A percentile compares a stretch with the other conserved stretches of the same genome.
These are phyloP conservation scores for Dasyornis broadbenti DNA, from an alignment of 2,113 vertebrate species.

Conservation along the genomic window DNA sequence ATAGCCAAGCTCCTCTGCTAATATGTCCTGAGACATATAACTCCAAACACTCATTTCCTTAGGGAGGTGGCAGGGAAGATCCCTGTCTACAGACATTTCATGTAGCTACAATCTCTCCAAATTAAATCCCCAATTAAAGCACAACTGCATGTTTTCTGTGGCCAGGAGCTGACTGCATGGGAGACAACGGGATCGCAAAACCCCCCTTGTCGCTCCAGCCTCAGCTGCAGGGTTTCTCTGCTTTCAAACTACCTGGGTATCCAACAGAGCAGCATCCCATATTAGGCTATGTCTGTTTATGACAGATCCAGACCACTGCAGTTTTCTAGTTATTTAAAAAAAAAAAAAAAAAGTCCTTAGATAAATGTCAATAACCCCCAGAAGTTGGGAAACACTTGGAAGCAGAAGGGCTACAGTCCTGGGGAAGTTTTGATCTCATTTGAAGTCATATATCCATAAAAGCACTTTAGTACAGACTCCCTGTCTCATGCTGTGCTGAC, in stretches of 20 bases:
- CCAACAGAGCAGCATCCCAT: not conserved
- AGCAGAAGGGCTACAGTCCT: not conserved
- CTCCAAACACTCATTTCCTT: not conserved
- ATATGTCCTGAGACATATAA: not conserved
- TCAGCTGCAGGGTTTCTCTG: not conserved
- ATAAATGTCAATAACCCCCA: not conserved
- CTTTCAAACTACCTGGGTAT: not conserved
- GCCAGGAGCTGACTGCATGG: not conserved
- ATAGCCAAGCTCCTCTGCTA: not conserved
- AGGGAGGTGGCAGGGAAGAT: not conserved
- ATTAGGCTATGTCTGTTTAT: not conserved
- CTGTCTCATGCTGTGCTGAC: not conserved
- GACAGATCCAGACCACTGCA: not conserved
- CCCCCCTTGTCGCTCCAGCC: not conserved
- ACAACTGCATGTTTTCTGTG: not conserved
- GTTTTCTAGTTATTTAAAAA: not conserved
- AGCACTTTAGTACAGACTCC: not conserved
- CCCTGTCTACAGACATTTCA: not conserved
- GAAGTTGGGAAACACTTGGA: not conserved
- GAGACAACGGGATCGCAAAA: not conserved
- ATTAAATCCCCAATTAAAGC: not conserved
- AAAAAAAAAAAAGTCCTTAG: not conserved
- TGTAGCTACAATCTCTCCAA: not conserved
- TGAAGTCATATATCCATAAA: not conserved
- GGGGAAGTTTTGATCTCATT: not conserved